phyloP scores from a whole-genome alignment of 2,797 vertebrate genomes.

The Halcyon smyrnensis region DNA sequence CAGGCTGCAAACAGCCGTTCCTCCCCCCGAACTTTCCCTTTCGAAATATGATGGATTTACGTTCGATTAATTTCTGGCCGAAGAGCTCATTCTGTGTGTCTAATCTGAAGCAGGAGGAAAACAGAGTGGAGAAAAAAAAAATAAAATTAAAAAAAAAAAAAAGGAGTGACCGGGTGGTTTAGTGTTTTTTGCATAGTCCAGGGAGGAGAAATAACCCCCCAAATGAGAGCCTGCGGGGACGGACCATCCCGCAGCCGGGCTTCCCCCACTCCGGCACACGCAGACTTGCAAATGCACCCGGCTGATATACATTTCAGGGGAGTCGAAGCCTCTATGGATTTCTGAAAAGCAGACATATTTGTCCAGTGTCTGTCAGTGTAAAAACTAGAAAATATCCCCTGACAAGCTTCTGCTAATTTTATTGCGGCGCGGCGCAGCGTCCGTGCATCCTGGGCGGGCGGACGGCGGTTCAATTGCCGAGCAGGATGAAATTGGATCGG shows the following conservation, averaged over 20 bases:
- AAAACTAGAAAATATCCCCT: conserved; percentile 76
- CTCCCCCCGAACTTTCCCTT: not conserved
- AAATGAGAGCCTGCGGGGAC: not conserved
- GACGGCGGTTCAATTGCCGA: conserved; percentile 81
- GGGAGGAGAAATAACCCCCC: not conserved
- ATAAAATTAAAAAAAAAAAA: not conserved
- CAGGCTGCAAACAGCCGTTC: not conserved
- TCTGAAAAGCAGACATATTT: conserved; percentile 70
- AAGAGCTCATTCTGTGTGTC: not conserved
- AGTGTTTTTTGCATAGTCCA: not conserved
- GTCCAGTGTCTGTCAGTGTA: conserved; percentile 74
- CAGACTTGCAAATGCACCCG: not conserved
- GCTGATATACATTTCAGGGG: not conserved
- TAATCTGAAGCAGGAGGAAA: not conserved
- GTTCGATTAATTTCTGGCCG: not conserved
- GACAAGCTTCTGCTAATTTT: conserved; percentile 84
- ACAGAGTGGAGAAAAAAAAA: not conserved
- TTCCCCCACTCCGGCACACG: not conserved
- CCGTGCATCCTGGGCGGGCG: conserved; percentile 73
- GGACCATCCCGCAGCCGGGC: not conserved
- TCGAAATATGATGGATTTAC: not conserved
- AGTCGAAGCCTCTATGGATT: conserved; percentile 31
- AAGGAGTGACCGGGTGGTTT: not conserved
- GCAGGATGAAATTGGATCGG: conserved; percentile 87
- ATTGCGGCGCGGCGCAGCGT: conserved; percentile 77